Base-by-base conservation (phyloP, 2,888 invertebrate species). In the Onthophagus sagittarius region DNA sequence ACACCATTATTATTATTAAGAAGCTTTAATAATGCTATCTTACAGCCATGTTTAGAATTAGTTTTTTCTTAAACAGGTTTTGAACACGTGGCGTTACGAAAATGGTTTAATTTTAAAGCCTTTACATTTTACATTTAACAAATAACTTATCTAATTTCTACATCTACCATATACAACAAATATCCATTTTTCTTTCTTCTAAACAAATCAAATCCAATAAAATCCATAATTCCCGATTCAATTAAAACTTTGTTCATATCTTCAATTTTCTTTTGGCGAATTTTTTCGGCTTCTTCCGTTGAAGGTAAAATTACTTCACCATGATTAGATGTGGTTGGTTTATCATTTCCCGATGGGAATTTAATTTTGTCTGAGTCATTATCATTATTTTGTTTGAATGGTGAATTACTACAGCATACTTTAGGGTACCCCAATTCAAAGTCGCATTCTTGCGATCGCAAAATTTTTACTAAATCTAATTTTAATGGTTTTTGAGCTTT, bases 111-210 rank as follows among this genome's bases (percentile, higher is more conserved):
- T 53, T 53, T 53, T 53, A 2, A 53, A 53, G 3, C 23, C 2
- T 23, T 23, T 3, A 23, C 23, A 23, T 23, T 53, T 53, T 23
- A 67, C 31, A 23, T 23, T n/a, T 23, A 67, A 23, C 11, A 7
- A 23, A 67, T 23, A 67, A 67, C 31, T 62, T 33, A 71, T 71
- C 71, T 71, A 71, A 71, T 62, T 71, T 71, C 71, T n/a, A 71
- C 62, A 70, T 70, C 70, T 2, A 53, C 39, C n/a, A 15, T 53
- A 33, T 15, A 15, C 13, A 53, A n/a, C 3, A 39, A 14, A 15
- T 11, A 33, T 13, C 15, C 53, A 39, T 14, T 33, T 13, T 13
- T 23, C 33, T 33, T 53, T 33, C 71, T 53, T 23, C 70, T 53
- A 62, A 71, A 71, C 9, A 71, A 11, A 15, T 71, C 71, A 15